These are phyloP conservation scores for Hydraecia micacea DNA, from an alignment of 2,888 invertebrate genomes.

Conservation along the genomic window DNA sequence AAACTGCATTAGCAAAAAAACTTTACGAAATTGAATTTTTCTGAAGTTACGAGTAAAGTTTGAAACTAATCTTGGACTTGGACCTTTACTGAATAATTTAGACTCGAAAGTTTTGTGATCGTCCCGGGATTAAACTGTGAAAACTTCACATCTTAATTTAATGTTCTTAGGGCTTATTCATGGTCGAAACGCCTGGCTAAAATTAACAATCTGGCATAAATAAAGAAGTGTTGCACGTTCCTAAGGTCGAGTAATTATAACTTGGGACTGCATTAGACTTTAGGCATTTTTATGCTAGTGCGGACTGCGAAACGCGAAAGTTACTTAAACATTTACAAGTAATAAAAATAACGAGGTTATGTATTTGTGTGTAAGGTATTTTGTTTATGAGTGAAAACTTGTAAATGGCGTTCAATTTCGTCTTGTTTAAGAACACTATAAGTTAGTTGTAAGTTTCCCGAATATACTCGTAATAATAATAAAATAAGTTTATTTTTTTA, in stretches of 20 bases:
- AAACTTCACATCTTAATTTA: conserved; percentile 52
- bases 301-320: neutral
- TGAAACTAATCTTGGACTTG: conserved; percentile 38
- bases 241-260: conserved; percentile 36
- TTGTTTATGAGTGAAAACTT: no score
- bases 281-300: neutral
- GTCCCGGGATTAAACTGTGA: conserved; percentile 27
- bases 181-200: neutral
- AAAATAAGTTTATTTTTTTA: no score
- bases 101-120: conserved; percentile 33
- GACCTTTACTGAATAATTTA: conserved; percentile 27
- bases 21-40: conserved; percentile 25
- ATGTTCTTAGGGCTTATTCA: conserved; percentile 33
- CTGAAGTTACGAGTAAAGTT: conserved; percentile 34
- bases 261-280: neutral
- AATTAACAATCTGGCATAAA: conserved; percentile 28
- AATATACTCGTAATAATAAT: no score
- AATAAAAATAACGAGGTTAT: neutral
- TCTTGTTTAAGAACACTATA: no score
- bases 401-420: neutral
- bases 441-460: no score
- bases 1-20: conserved; percentile 43
- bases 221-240: conserved; percentile 6
- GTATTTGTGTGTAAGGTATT: no score
- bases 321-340: neutral